Evolutionary conservation across 2,888 invertebrate species (phyloP).

Genomic region (Horisme vitalbata): DNA sequence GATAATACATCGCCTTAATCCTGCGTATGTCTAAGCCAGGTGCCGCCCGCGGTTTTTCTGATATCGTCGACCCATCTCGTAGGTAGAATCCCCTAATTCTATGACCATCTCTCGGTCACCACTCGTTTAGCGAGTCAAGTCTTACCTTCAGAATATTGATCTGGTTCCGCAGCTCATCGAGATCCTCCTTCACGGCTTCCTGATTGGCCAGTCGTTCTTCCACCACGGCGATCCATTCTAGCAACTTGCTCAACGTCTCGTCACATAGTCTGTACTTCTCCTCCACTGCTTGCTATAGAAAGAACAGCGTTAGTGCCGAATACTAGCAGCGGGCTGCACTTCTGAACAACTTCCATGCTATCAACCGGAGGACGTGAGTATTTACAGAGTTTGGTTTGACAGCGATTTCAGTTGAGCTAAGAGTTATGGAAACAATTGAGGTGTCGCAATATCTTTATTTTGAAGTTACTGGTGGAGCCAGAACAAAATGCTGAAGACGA

Average conservation of each 20-base stretch:
- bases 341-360: conserved; percentile 17
- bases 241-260: conserved; percentile 91
- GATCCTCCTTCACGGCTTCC: conserved; percentile 92
- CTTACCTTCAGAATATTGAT: conserved; percentile 92
- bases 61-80: too few species aligned
- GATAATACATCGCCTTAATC: too few species aligned
- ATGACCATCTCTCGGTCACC: too few species aligned
- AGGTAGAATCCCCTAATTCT: too few species aligned
- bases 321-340: conserved; percentile 2
- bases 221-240: conserved; percentile 93
- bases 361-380: conserved; percentile 9
- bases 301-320: conserved; percentile 24
- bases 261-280: conserved; percentile 96
- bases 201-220: conserved; percentile 93
- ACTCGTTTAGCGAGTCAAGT: neutral
- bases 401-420: too few species aligned
- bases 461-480: too few species aligned
- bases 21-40: too few species aligned
- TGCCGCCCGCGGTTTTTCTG: too few species aligned
- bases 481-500: too few species aligned
- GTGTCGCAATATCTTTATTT: too few species aligned
- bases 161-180: conserved; percentile 93
- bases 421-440: too few species aligned
- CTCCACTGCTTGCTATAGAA: conserved; percentile 94
- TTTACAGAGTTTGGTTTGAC: too few species aligned